Evolutionary conservation across 2,113 vertebrate genomes (phyloP).

Genomic region (Chitala chitala): DNA sequence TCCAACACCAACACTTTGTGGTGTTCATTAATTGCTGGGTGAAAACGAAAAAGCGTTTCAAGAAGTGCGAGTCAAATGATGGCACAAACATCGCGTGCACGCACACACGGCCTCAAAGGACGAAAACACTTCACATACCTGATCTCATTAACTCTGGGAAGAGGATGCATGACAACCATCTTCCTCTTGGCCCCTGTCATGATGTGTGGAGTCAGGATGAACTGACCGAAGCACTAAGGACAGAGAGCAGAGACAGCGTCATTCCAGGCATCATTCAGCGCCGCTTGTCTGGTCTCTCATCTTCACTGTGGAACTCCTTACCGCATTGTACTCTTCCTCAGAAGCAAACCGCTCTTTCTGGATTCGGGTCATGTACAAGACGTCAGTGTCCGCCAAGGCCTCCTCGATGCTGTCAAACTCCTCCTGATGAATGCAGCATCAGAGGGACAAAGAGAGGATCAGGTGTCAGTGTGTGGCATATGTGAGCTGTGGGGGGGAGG

Average conservation of each 20-base stretch:
- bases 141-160: conserved; percentile 93
- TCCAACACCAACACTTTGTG: too few relatives aligned
- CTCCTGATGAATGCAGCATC: conserved; percentile 63
- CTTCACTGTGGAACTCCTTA: conserved; percentile 68
- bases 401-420: conserved; percentile 91
- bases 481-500: not conserved
- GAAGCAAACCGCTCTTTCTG: conserved; percentile 87
- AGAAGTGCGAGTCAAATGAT: too few relatives aligned
- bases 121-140: conserved; percentile 60
- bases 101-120: not conserved
- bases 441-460: not conserved
- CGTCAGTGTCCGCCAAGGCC: conserved; percentile 83
- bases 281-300: too few relatives aligned
- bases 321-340: conserved; percentile 75
- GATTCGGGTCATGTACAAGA: conserved; percentile 94
- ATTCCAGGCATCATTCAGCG: too few relatives aligned
- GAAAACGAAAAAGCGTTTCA: not conserved
- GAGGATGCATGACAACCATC: conserved; percentile 98
- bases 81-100: not conserved
- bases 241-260: not conserved
- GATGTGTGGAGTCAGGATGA: conserved; percentile 92
- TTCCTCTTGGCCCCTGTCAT: conserved; percentile 94
- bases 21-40: too few relatives aligned
- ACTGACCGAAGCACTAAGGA: conserved; percentile 92
- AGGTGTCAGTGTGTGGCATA: not conserved